Evolutionary conservation across 30 jellyfish, hydroid and myxozoan genomes (phyloP).

Genomic region (Pseudorhiza aurosa): DNA sequence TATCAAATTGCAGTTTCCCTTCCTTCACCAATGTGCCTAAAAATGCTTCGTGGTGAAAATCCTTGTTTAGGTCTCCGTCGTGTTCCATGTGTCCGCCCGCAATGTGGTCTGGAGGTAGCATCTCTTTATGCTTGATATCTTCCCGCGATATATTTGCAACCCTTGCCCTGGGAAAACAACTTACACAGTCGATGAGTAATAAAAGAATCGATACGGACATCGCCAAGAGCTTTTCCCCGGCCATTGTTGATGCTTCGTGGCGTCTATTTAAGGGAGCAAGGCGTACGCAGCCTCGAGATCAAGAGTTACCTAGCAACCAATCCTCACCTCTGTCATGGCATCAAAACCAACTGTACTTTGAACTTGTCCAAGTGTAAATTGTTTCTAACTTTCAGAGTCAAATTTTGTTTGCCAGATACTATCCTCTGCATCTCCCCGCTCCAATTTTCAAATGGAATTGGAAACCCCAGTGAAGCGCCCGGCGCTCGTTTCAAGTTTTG

Average conservation of each 20-base stretch:
- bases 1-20: slow-evolving; percentile 73
- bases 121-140: slow-evolving; percentile 67
- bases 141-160: slow-evolving; percentile 69
- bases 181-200: not conserved
- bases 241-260: slow-evolving; percentile 14
- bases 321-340: too few species aligned
- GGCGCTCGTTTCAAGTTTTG: too few species aligned
- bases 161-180: slow-evolving; percentile 46
- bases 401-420: too few species aligned
- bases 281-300: not conserved
- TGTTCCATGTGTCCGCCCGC: slow-evolving; percentile 93
- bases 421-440: too few species aligned
- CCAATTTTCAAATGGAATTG: too few species aligned
- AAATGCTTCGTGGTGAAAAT: slow-evolving; percentile 87
- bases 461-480: too few species aligned
- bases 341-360: too few species aligned
- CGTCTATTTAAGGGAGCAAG: not conserved
- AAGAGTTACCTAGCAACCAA: slow-evolving; percentile 26
- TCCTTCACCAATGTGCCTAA: slow-evolving; percentile 84
- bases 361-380: too few species aligned
- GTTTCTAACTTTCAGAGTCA: too few species aligned
- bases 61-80: slow-evolving; percentile 88
- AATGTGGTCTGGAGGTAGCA: slow-evolving; percentile 91
- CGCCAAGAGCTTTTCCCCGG: not conserved
- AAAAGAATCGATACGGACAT: not conserved